Conservation (phyloP, 2,888 invertebrate genomes). For the Tanypteryx hageni region DNA sequence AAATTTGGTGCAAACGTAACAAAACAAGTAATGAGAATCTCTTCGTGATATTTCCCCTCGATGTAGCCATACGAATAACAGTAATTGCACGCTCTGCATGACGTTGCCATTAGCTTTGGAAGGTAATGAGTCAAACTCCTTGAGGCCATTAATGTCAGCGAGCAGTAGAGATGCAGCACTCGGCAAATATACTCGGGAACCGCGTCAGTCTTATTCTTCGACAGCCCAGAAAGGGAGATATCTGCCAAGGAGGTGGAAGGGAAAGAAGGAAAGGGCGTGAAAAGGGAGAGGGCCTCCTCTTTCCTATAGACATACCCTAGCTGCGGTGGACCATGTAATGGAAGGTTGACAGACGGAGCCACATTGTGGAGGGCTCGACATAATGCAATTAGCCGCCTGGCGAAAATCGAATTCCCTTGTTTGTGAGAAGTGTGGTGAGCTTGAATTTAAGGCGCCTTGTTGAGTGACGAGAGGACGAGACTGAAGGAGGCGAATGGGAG, state of each 20-base stretch:
- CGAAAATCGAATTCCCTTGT: slow-evolving; percentile 18
- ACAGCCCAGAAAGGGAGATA: neutral
- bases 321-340: slow-evolving; percentile 17
- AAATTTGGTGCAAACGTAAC: neutral
- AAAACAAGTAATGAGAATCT: slow-evolving; percentile 16
- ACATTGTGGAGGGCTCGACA: neutral
- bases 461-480: too few relatives aligned
- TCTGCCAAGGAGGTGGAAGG: neutral
- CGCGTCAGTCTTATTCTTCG: slow-evolving; percentile 3
- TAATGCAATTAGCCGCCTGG: slow-evolving; percentile 6
- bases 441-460: neutral
- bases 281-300: neutral
- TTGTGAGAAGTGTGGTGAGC: slow-evolving; percentile 1
- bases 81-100: neutral
- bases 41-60: neutral
- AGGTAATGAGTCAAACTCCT: slow-evolving; percentile 13
- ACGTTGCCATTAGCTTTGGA: neutral
- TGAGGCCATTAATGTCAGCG: neutral
- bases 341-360: neutral
- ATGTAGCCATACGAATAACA: neutral
- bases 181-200: neutral
- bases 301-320: neutral
- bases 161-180: slow-evolving; percentile 8
- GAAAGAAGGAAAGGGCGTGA: neutral
- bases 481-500: too few relatives aligned